Evolutionary conservation across 30 jellyfish, hydroid and myxozoan genomes (phyloP).

Genomic region (Turritopsis dohrnii): DNA sequence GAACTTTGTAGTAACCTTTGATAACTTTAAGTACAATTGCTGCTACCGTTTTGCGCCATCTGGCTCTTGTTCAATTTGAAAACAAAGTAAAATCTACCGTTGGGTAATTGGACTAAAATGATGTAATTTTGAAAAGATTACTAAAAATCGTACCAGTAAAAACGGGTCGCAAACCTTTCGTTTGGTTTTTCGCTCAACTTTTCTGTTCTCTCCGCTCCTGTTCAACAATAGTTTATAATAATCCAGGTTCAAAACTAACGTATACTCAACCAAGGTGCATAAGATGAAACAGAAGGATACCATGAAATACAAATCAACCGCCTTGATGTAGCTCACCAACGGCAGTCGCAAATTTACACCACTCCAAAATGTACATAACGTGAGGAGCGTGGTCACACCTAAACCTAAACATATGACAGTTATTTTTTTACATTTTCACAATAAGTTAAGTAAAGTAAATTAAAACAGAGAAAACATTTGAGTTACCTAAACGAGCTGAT

Average conservation of each 20-base stretch:
- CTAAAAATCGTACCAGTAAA: not conserved
- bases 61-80: no score
- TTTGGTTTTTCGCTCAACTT: not conserved
- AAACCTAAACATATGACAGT: conserved; percentile 28
- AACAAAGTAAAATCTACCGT: no score
- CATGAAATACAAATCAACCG: conserved; percentile 74
- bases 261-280: conserved; percentile 65
- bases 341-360: conserved; percentile 72
- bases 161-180: not conserved
- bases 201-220: conserved; percentile 1
- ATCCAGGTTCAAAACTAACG: conserved; percentile 56
- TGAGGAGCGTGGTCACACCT: conserved; percentile 81
- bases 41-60: no score
- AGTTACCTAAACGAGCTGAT: conserved; percentile 66
- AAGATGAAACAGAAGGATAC: conserved; percentile 75
- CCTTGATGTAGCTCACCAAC: conserved; percentile 72
- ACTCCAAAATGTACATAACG: conserved; percentile 85
- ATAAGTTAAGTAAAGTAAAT: no score
- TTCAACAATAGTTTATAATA: conserved; percentile 15
- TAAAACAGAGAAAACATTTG: not conserved
- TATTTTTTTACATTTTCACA: not conserved
- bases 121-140: not conserved
- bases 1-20: no score
- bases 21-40: no score
- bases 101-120: not conserved